These are phyloP conservation scores for Stenolophus ochropezus DNA, from an alignment of 2,888 invertebrate genomes.

Conservation along the genomic window DNA sequence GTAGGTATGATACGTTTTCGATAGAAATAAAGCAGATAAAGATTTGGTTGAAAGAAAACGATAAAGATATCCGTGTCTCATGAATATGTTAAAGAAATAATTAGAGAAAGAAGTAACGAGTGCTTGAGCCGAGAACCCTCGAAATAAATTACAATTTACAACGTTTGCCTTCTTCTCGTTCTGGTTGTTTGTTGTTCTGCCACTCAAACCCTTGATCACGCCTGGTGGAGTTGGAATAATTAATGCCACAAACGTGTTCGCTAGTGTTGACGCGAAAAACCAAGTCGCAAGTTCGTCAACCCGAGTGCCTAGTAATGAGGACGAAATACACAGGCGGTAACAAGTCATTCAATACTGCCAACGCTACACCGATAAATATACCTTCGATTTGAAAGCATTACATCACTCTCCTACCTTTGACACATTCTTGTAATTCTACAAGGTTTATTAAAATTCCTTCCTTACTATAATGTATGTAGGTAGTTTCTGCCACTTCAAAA, in stretches of 20 bases:
- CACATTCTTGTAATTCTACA: no score
- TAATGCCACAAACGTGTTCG: slow-evolving; percentile 2
- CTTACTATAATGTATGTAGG: no score
- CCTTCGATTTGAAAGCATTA: no score
- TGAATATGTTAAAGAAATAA: slow-evolving; percentile 44
- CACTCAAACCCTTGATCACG: slow-evolving; percentile 10
- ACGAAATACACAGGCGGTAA: no score
- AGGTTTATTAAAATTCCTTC: no score
- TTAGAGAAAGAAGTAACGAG: slow-evolving; percentile 5
- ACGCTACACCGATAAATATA: no score
- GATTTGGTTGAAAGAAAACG: no score
- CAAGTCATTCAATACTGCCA: no score
- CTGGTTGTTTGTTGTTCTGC: slow-evolving; percentile 20
- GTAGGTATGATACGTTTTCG: no score
- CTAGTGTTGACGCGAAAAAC: background rate
- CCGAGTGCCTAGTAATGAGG: background rate
- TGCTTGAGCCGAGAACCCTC: slow-evolving; percentile 14
- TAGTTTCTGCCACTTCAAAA: no score
- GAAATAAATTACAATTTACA: slow-evolving; percentile 46
- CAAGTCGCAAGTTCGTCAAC: background rate
- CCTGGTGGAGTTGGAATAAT: background rate
- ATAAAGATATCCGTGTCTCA: background rate
- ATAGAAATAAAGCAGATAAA: no score
- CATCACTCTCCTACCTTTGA: no score
- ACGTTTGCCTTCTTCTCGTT: slow-evolving; percentile 40